Base-by-base conservation (phyloP, 2,113 vertebrate genomes). In the Takifugu flavidus region DNA sequence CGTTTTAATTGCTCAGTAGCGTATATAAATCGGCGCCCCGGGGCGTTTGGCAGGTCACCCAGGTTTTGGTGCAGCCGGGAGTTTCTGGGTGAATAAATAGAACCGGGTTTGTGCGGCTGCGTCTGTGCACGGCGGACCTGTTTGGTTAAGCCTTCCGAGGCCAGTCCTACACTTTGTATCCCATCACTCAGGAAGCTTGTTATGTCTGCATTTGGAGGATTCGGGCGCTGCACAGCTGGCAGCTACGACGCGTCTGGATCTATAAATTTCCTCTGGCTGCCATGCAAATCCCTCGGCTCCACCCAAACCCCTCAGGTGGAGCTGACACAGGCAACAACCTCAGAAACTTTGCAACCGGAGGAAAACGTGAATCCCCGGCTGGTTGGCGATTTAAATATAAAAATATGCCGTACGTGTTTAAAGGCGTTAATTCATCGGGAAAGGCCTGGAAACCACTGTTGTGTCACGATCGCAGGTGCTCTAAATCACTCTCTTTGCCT, bases 151-250 rank as follows among this genome's bases (percentile, higher is more conserved):
- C 67, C 52, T 43, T 67, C 56, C 75, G 80, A 80, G 80, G 79
- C 71, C 75, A 72, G 29, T 66, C 58, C 74, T 25, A 13, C 59
- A 26, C 39, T 64, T 83, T 69, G 60, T 55, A 49, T 78, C 29
- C 86, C 86, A 89, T 91, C 89, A 86, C 52, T 86, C 78, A 39
- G 44, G 13, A 49, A 62, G 74, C 67, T 89, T 93, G 91, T 92
- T 94, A 91, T 88, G 93, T 93, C 89, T 93, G 88, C 76, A 25
- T 82, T 59, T 8, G 67, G 2, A 70, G 80, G 75, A 66, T 58
- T 76, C 87, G 51, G 82, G 54, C 44, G 53, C 67, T 77, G 77
- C 71, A 71, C 69, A 82, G 81, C 89, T 89, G 90, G 87, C 88
- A 87, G 4, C 45, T 88, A 84, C 80, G 75, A 79, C 59, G 79